Percentiles rank a stretch among this genome's conserved stretches.
Evolutionary conservation across 2,113 vertebrate species (phyloP).

Genomic region (Oceanites oceanicus): DNA sequence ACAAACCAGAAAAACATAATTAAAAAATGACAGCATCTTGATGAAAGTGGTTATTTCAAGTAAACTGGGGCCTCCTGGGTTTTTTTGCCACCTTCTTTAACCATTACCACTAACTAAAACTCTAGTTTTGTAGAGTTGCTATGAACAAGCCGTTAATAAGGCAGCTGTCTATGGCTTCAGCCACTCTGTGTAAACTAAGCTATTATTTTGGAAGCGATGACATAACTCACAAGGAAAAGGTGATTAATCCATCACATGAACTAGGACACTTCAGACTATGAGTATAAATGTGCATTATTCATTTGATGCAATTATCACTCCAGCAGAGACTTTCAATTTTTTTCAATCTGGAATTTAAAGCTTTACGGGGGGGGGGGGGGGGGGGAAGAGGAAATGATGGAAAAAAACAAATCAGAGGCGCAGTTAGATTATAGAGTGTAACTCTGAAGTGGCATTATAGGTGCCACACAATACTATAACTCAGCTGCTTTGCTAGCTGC

Average conservation of each 20-base stretch:
- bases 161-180: not conserved
- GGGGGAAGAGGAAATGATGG: not conserved
- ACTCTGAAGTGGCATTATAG: not conserved
- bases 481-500: not conserved
- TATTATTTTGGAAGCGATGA: slow-evolving; percentile 17
- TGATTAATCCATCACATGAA: slow-evolving; percentile 47
- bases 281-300: slow-evolving; percentile 14
- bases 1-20: not conserved
- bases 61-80: not conserved
- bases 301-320: not conserved
- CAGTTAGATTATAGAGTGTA: not conserved
- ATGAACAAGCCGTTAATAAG: not conserved
- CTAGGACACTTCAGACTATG: not conserved
- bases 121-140: not conserved
- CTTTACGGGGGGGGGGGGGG: fast-evolving
- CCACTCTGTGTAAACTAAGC: not conserved
- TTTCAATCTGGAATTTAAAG: not conserved
- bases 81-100: not conserved
- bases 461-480: not conserved
- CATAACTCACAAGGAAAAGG: not conserved
- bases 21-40: not conserved
- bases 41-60: not conserved
- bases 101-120: not conserved
- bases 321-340: not conserved
- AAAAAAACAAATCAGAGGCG: not conserved